Base-by-base conservation (phyloP, 2,888 invertebrate species). In the Gnatocerus cornutus region DNA sequence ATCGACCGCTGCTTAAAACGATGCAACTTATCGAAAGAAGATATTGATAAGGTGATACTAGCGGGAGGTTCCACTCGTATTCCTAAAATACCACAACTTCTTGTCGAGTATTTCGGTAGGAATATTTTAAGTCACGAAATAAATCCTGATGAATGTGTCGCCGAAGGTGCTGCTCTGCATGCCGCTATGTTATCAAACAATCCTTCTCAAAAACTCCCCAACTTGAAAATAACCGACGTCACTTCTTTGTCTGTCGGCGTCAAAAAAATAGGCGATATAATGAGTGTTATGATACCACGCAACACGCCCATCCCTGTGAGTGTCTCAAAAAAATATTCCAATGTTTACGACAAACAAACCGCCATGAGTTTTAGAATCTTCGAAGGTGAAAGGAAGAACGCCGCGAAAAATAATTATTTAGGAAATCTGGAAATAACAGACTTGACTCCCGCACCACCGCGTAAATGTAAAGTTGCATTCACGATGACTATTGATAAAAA, bases 131-230 rank as follows among this genome's bases (percentile, higher is more conserved):
- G 72, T 56, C 71, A 71, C 8, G 70, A 73, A 13, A 21, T 77
- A 14, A 74, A 79, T 69, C 78, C 78, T 2, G 77, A 78, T 33
- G 78, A 78, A 71, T 78, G 76, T 7, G 76, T 79, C 5, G 78
- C 79, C 6, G 66, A 73, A 46, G 80, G 79, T 6, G 79, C 79
- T 5, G 76, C 76, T 9, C 61, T 78, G 8, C 74, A 77, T 46
- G 77, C 78, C n/a, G 71, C 74, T 2, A 56, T 73, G 10, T 59
- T 77, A 30, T 69, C 63, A 10, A 73, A 69, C 6, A 16, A 68
- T n/a, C 33, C 55, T 2, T 29, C 12, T 43, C 50, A 50, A 16
- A 55, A 71, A 41, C 53, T 74, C 10, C 64, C 73, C 16, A 61
- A 68, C 46, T 65, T 66, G 16, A 68, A 65, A 41, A 68, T 75